Evolutionary conservation across 1,140 invertebrate genomes (phyloP), one percentile per base, ranked within the genome.

Genomic region (Anastrepha ludens): DNA sequence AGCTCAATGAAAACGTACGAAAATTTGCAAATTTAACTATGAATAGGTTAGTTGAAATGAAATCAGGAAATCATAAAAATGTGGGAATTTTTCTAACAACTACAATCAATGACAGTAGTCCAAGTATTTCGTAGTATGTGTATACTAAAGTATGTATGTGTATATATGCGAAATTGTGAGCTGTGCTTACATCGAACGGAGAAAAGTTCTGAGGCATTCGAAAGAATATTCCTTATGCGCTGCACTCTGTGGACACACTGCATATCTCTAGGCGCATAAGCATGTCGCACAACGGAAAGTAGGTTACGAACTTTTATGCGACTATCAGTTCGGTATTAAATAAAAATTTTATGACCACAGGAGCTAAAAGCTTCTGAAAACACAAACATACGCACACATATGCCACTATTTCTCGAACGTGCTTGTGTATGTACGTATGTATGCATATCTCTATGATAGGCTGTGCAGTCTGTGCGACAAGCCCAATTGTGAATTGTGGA

Each of bases 21-120:
- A 81, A 0, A 50, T 81, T 55, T 50, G 47, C 8, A 81, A 81
- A 55, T 81, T 81, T 55, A 20, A 15, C 74, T 55, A 81, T 81
- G 74, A 81, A 81, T 81, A 20, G 44, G 47, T 81, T 58, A 55
- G 44, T 50, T 55, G 47, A 81, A 81, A 81, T 81, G 74, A n/a
- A 50, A 81, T 81, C 44, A 81, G 47, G 74, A 81, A 55, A 81
- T 81, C 47, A 81, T 81, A 81, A 81, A 81, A 81, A 81, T n/a
- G 74, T 81, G 74, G n/a, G 47, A 9, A 47, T 81, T 81, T 55
- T 50, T 2, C 1, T 2, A 50, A 81, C 74, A 47, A 74, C 70
- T 3, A 17, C 60, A 11, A 8, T 6, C n/a, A 44, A 74, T 47
- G 15, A 13, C 39, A 47, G 17, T 17, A 15, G 44, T 7, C 39